phyloP scores from a whole-genome alignment of 2,888 invertebrate genomes.

The Trissolcus japonicus region DNA sequence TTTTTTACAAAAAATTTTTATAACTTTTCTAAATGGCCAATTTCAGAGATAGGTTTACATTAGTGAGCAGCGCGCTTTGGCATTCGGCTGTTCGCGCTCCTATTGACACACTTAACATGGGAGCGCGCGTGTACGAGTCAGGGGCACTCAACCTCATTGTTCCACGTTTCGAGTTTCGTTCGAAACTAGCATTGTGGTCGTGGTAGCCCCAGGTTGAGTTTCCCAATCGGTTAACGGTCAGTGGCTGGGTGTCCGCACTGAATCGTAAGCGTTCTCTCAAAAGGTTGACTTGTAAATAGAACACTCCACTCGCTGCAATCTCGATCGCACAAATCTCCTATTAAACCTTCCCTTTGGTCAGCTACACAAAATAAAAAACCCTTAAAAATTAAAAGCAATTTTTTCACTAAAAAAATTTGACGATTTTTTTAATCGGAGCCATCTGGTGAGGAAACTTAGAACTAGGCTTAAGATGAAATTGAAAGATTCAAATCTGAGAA shows the following conservation, averaged over 20 bases:
- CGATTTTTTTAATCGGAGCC: too few relatives aligned
- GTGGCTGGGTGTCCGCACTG: conserved; percentile 42
- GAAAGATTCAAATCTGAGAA: too few relatives aligned
- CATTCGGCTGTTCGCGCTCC: conserved; percentile 66
- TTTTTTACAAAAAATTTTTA: too few relatives aligned
- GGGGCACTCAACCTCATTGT: conserved; percentile 52
- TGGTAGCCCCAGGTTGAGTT: conserved; percentile 53
- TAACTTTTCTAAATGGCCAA: too few relatives aligned
- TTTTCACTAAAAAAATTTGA: too few relatives aligned
- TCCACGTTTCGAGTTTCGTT: conserved; percentile 22
- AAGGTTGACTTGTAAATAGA: conserved; percentile 51
- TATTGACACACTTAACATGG: conserved; percentile 70
- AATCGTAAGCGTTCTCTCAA: conserved; percentile 50
- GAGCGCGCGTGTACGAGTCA: conserved; percentile 52
- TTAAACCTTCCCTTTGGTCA: conserved; percentile 16
- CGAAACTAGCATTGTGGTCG: conserved; percentile 14
- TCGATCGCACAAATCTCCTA: conserved; percentile 37
- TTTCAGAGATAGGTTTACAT: background rate
- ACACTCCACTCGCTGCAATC: conserved; percentile 35
- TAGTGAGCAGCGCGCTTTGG: conserved; percentile 10
- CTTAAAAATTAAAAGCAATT: too few relatives aligned
- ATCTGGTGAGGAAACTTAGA: too few relatives aligned
- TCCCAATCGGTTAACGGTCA: conserved; percentile 55
- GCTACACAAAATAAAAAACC: background rate
- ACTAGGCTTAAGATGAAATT: too few relatives aligned